phyloP scores from a whole-genome alignment of 2,888 invertebrate genomes.

The Branchinecta sandiegonensis region DNA sequence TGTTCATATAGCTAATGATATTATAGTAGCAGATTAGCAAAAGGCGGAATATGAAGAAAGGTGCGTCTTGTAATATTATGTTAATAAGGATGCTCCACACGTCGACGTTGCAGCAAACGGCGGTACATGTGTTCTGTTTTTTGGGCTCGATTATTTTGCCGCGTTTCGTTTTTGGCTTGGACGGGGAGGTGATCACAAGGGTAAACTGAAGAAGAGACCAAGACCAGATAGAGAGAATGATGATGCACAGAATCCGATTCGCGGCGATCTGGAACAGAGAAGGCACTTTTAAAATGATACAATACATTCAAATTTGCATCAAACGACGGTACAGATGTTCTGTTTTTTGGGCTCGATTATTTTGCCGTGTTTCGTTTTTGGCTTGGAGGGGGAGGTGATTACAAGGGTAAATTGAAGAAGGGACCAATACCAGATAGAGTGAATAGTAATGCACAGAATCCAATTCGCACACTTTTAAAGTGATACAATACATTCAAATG shows the following conservation, averaged over 20 bases:
- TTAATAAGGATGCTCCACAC: constrained; percentile 70
- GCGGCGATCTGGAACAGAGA: constrained; percentile 44
- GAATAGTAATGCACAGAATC: constrained; percentile 62
- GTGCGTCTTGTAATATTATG: constrained; percentile 67
- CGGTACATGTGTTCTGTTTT: constrained; percentile 29
- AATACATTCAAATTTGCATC: constrained; percentile 40
- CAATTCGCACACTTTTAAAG: too few species aligned
- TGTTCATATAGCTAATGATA: constrained; percentile 86
- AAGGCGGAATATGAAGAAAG: constrained; percentile 69
- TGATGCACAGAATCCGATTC: constrained; percentile 60
- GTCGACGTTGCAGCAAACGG: constrained; percentile 63
- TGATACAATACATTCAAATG: too few species aligned
- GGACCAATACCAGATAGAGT: constrained; percentile 84
- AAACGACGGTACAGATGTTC: constrained; percentile 34
- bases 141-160: constrained; percentile 33
- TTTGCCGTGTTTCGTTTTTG: constrained; percentile 21
- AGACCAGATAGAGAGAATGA: constrained; percentile 79
- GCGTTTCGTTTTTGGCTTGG: constrained; percentile 20
- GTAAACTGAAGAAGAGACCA: constrained; percentile 89
- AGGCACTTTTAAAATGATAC: too few species aligned
- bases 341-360: constrained; percentile 34
- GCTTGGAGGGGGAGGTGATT: constrained; percentile 52
- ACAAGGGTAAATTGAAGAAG: constrained; percentile 88
- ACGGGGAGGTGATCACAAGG: constrained; percentile 69
- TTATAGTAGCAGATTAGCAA: constrained; percentile 72